Base-by-base conservation (phyloP, 2,888 invertebrate genomes). In the Eupithecia vulgata region DNA sequence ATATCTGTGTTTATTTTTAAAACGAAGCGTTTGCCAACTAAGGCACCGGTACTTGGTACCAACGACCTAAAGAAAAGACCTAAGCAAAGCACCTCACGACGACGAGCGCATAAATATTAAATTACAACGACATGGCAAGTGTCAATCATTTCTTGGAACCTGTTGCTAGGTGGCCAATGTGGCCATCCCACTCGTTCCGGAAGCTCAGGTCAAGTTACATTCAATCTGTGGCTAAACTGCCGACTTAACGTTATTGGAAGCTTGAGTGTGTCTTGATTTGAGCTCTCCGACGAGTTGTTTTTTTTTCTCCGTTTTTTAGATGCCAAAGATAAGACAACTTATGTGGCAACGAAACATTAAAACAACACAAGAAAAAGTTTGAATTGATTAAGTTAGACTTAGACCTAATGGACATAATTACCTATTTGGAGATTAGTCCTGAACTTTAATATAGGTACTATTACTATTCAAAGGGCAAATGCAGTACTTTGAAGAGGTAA, bases 101-200 rank as follows among this genome's bases (percentile, higher is more conserved):
- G 5, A 45, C 21, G 21, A 52, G 52, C 52, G 52, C 21, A 21
- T 57, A 13, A 61, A 68, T 69, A 69, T 69, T 62, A 45, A 62
- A 45, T 69, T 45, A 67, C 71, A 67, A 17, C 21, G 70, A 59
- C 67, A 48, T 61, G 68, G 57, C 65, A 6, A 40, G 40, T 64
- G 59, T 66, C 66, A 72, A 59, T 72, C 62, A 67, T 67, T 72
- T 67, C 59, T 71, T 61, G 5, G 67, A 68, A 45, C 71, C 37
- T 48, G 45, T 45, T 67, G 62, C 48, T 62, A 62, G 30, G 71
- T 62, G 45, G 57, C 21, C 42, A 13, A 21, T 61, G 15, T 61
- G 52, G 12, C 52, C 70, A 57, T 5, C 52, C 61, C 67, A 62
- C 61, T 13, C 45, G 21, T 25, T 65, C 65, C 70, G 70, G 65